These are phyloP conservation scores for Caenorhabditis sp. DNA, from an alignment of 2,888 invertebrate genomes.

Conservation along the genomic window DNA sequence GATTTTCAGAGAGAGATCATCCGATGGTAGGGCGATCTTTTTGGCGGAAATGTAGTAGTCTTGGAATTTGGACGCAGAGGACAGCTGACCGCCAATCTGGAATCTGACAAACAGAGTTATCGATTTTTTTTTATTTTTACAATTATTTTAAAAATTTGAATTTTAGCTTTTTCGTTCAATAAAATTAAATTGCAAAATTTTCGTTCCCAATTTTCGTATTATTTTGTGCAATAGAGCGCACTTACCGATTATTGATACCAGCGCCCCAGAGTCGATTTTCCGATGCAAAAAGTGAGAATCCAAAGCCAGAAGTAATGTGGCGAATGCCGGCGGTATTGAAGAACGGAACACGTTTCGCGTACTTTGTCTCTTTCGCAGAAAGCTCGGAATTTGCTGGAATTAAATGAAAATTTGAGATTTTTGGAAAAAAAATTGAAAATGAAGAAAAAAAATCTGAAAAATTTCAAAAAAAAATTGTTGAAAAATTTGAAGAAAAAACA, in stretches of 20 bases:
- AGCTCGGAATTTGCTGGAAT: slow-evolving; percentile 41
- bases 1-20: slow-evolving; percentile 59
- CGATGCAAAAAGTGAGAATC: slow-evolving; percentile 81
- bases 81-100: slow-evolving; percentile 68
- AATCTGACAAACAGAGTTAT: too few relatives aligned
- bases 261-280: slow-evolving; percentile 73
- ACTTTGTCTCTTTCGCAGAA: slow-evolving; percentile 45
- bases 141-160: too few relatives aligned
- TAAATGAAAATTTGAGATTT: too few relatives aligned
- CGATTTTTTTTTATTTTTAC: too few relatives aligned
- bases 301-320: slow-evolving; percentile 78
- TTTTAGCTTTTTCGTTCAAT: too few relatives aligned
- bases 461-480: too few relatives aligned
- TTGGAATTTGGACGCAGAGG: slow-evolving; percentile 36
- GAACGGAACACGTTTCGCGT: slow-evolving; percentile 73
- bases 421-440: too few relatives aligned
- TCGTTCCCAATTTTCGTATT: neutral
- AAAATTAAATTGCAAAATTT: too few relatives aligned
- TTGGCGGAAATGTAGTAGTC: slow-evolving; percentile 74
- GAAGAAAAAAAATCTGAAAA: too few relatives aligned
- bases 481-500: too few relatives aligned
- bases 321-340: slow-evolving; percentile 76
- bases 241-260: slow-evolving; percentile 79
- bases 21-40: slow-evolving; percentile 60
- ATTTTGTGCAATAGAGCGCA: neutral